These are phyloP conservation scores for Lasioglossum vierecki DNA, from an alignment of 2,888 invertebrate species.

Conservation along the genomic window DNA sequence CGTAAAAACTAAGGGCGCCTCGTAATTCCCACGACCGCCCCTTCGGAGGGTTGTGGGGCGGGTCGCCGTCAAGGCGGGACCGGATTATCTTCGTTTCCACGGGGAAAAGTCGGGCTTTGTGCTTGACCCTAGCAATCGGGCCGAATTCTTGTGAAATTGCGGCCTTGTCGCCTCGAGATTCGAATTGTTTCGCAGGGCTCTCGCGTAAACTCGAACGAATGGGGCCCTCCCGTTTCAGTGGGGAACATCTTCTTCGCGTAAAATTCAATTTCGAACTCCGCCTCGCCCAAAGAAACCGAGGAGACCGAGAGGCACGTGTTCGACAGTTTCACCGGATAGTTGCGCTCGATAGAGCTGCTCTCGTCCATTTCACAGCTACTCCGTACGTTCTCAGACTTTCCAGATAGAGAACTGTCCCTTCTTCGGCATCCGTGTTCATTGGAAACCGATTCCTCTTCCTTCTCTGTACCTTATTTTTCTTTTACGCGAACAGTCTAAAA, in stretches of 20 bases:
- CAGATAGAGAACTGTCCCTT: neutral
- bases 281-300: neutral
- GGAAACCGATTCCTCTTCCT: neutral
- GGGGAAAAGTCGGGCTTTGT: neutral
- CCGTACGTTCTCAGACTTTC: neutral
- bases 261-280: neutral
- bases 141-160: conserved; percentile 1
- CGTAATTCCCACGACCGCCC: conserved; percentile 47
- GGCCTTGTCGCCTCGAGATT: neutral
- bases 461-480: neutral
- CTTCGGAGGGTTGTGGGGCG: neutral
- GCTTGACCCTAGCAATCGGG: neutral
- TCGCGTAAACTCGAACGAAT: neutral
- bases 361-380: neutral
- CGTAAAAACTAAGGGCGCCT: conserved; percentile 52
- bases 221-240: neutral
- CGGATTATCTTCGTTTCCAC: neutral
- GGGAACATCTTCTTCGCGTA: neutral
- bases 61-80: neutral
- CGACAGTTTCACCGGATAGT: too few species aligned
- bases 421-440: neutral
- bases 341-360: too few species aligned
- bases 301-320: too few species aligned
- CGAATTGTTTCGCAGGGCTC: neutral
- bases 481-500: neutral